These are phyloP conservation scores for Cotesia glomerata DNA, from an alignment of 1,140 invertebrate species.

Conservation along the genomic window DNA sequence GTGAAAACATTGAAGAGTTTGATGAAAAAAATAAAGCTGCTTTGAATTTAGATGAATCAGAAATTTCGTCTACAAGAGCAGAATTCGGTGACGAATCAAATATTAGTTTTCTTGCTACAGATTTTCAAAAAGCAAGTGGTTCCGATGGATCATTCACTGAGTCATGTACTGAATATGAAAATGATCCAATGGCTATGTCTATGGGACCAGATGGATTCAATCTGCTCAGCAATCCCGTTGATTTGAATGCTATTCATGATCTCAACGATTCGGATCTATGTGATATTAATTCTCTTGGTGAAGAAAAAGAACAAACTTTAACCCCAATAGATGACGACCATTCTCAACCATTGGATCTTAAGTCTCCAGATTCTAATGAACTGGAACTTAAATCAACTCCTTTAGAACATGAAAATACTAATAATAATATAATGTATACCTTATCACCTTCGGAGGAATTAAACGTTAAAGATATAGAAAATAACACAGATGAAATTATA, in stretches of 20 bases:
- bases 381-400: slow-evolving; percentile 2
- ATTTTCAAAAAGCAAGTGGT: slow-evolving; percentile 44
- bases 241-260: slow-evolving; percentile 71
- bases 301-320: slow-evolving; percentile 20
- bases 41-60: slow-evolving; percentile 59
- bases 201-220: slow-evolving; percentile 71
- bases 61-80: slow-evolving; percentile 62
- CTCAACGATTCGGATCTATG: slow-evolving; percentile 67
- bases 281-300: slow-evolving; percentile 52
- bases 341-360: slow-evolving; percentile 21
- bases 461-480: background rate
- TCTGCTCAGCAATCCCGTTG: slow-evolving; percentile 66
- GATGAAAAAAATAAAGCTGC: slow-evolving; percentile 10
- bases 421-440: background rate
- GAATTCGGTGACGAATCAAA: slow-evolving; percentile 62
- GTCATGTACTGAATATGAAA: slow-evolving; percentile 38
- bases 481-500: slow-evolving; percentile 14
- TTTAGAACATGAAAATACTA: slow-evolving; percentile 4
- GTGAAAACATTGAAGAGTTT: background rate
- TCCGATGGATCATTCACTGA: slow-evolving; percentile 44
- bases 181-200: slow-evolving; percentile 74
- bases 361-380: slow-evolving; percentile 22
- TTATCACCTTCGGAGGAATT: background rate
- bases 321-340: slow-evolving; percentile 17
- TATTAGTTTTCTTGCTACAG: slow-evolving; percentile 45